phyloP scores from a whole-genome alignment of 2,888 invertebrate species.

The Pardosa pseudoannulata region DNA sequence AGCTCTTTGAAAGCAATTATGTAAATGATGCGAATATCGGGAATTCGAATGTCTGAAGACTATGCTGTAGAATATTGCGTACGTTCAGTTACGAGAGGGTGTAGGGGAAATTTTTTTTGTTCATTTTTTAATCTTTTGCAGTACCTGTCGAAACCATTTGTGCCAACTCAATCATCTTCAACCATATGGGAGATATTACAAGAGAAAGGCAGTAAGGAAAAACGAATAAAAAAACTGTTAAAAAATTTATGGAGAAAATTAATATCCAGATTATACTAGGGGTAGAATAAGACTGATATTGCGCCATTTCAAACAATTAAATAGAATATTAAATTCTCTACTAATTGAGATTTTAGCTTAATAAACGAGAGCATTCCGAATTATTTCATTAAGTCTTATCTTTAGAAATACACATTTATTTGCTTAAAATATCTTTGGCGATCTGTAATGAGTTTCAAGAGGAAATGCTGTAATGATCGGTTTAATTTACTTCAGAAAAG shows the following conservation, averaged over 20 bases:
- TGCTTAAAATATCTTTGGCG: not conserved
- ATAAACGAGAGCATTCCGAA: not conserved
- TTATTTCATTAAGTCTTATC: not conserved
- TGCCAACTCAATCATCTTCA: constrained; percentile 62
- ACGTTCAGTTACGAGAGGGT: not conserved
- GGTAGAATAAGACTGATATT: not conserved
- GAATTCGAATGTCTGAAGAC: constrained; percentile 27
- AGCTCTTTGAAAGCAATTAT: constrained; percentile 51
- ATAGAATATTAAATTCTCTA: not conserved
- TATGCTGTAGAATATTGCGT: constrained; percentile 24
- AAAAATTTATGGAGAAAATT: not conserved
- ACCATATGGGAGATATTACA: constrained; percentile 58
- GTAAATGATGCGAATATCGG: constrained; percentile 61
- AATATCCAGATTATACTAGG: not conserved
- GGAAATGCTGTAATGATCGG: not conserved
- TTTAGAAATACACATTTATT: not conserved
- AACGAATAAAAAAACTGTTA: not conserved
- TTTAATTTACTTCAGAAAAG: not conserved
- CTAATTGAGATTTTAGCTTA: constrained; percentile 4
- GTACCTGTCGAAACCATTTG: constrained; percentile 66
- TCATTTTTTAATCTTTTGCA: constrained; percentile 28
- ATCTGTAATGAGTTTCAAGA: not conserved
- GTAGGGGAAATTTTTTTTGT: no score
- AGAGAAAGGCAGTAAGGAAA: constrained; percentile 40
- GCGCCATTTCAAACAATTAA: not conserved